These are phyloP conservation scores for Loriculus beryllinus DNA, from an alignment of 2,797 vertebrate genomes.

Conservation along the genomic window DNA sequence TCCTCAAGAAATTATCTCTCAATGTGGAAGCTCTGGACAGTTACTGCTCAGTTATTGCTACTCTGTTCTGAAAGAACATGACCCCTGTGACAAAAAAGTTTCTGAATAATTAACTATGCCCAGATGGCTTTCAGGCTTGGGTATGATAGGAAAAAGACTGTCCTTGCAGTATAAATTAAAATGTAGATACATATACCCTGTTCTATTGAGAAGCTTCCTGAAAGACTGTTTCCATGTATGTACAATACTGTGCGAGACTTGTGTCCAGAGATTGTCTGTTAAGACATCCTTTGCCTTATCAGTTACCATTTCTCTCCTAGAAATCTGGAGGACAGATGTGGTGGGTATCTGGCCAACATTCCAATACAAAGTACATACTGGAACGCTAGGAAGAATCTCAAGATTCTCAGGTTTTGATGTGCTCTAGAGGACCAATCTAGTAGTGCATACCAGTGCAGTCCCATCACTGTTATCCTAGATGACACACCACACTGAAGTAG, in stretches of 20 bases:
- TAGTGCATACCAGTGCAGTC: background rate
- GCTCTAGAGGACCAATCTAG: background rate
- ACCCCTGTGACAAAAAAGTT: background rate
- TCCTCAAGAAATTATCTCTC: conserved; percentile 19
- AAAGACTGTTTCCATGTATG: background rate
- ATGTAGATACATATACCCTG: background rate
- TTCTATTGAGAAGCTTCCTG: background rate
- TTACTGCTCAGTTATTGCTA: conserved; percentile 36
- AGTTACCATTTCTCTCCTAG: background rate
- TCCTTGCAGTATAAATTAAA: background rate
- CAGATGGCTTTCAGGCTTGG: background rate
- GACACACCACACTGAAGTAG: background rate
- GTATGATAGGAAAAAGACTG: background rate
- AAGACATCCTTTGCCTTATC: background rate
- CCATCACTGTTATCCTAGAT: background rate
- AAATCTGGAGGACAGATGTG: background rate
- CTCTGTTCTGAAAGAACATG: conserved; percentile 6
- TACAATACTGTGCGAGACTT: background rate
- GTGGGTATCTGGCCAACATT: background rate
- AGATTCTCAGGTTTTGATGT: background rate
- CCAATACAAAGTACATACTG: background rate
- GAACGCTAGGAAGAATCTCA: background rate
- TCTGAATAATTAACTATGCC: conserved; percentile 27
- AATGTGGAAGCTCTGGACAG: conserved; percentile 8
- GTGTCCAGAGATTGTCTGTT: background rate